Evolutionary conservation across 2,113 vertebrate genomes (phyloP).

Genomic region (Enhydra lutris): DNA sequence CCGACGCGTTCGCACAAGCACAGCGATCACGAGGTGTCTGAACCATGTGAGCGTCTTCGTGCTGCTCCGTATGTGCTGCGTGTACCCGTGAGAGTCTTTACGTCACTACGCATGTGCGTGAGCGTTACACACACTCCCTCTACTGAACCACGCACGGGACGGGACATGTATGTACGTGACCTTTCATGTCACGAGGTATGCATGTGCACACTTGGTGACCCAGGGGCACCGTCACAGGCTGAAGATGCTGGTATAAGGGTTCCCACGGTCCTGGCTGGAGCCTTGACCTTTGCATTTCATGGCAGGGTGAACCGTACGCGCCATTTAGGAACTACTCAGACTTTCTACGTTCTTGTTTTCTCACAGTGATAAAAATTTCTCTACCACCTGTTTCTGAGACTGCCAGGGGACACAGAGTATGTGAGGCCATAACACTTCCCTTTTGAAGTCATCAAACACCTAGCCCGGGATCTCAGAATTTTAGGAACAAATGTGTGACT

Average conservation of each 20-base stretch:
- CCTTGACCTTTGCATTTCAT: background rate
- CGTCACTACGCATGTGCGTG: rapidly evolving
- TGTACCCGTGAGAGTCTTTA: background rate
- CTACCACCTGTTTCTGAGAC: background rate
- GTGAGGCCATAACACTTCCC: background rate
- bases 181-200: rapidly evolving
- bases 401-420: background rate
- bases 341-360: background rate
- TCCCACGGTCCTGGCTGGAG: rapidly evolving
- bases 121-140: rapidly evolving
- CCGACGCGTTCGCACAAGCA: background rate
- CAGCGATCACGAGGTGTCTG: rapidly evolving
- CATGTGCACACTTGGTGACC: background rate
- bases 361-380: background rate
- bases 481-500: background rate
- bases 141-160: rapidly evolving
- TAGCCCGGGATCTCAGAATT: background rate
- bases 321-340: background rate
- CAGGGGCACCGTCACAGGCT: background rate
- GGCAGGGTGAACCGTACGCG: background rate
- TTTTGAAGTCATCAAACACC: background rate
- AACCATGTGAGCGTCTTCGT: rapidly evolving
- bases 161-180: too few relatives aligned
- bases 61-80: rapidly evolving
- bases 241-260: background rate